These are phyloP conservation scores for Alca torda DNA, from an alignment of 2,797 vertebrate genomes.

Conservation along the genomic window DNA sequence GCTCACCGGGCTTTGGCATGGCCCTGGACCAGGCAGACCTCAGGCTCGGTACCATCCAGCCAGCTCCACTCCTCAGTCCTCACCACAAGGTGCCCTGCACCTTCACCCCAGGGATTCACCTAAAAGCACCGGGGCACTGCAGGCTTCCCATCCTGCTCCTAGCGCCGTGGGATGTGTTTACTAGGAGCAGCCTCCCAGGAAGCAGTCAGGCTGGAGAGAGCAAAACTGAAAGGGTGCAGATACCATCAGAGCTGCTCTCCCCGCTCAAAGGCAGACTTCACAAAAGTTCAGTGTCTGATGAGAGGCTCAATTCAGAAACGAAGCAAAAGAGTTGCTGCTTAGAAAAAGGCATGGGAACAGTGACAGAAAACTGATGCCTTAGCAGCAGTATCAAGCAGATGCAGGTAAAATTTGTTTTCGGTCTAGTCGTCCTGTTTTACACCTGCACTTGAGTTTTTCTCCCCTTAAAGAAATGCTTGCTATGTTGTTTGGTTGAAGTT, in stretches of 20 bases:
- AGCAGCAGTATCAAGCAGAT: neutral
- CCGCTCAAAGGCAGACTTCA: neutral
- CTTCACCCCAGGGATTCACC: neutral
- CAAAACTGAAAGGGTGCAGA: neutral
- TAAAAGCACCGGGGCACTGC: neutral
- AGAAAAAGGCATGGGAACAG: neutral
- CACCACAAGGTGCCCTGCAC: rapidly evolving
- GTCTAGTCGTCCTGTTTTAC: neutral
- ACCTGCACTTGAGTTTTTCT: neutral
- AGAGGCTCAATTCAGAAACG: neutral
- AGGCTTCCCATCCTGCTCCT: neutral
- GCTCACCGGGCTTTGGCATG: neutral
- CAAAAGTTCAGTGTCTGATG: constrained; percentile 1
- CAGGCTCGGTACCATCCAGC: rapidly evolving
- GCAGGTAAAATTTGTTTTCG: neutral
- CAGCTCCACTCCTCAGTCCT: neutral
- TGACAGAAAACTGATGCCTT: neutral
- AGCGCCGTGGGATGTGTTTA: neutral
- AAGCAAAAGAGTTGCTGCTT: neutral
- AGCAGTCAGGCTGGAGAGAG: neutral
- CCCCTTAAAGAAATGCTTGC: neutral
- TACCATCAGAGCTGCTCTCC: neutral
- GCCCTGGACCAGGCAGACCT: neutral
- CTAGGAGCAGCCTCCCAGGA: neutral
- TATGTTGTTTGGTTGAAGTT: neutral